These are phyloP conservation scores for Pholis gunnellus DNA, from an alignment of 2,113 vertebrate genomes.

Conservation along the genomic window DNA sequence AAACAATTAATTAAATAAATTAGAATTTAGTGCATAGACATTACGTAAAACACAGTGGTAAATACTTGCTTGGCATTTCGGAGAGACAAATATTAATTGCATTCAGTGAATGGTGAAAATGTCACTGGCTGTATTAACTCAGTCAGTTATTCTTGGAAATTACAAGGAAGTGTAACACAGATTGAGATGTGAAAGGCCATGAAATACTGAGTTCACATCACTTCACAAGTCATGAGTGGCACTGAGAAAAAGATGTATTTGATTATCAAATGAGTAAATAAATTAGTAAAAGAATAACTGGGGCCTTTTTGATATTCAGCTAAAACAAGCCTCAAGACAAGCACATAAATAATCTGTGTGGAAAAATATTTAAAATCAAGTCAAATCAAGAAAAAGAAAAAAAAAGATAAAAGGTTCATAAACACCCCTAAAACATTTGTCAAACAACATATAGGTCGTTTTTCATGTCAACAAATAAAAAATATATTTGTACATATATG, in stretches of 20 bases:
- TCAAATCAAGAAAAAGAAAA: background rate
- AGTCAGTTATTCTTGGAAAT: slow-evolving; percentile 61
- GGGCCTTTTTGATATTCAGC: background rate
- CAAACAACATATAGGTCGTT: background rate
- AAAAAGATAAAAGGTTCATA: background rate
- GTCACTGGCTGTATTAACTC: slow-evolving; percentile 75
- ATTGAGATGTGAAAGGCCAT: slow-evolving; percentile 61
- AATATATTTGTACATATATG: no score
- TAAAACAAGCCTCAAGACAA: background rate
- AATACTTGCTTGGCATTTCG: slow-evolving; percentile 63
- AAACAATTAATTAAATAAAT: slow-evolving; percentile 6
- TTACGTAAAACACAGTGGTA: slow-evolving; percentile 37
- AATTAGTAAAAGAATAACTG: background rate
- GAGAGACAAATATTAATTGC: slow-evolving; percentile 51
- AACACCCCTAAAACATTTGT: background rate
- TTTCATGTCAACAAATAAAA: background rate
- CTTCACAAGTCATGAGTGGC: slow-evolving; percentile 30
- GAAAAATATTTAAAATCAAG: background rate
- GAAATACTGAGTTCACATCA: slow-evolving; percentile 26
- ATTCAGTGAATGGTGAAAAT: slow-evolving; percentile 79
- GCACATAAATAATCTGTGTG: background rate
- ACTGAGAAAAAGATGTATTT: slow-evolving; percentile 14
- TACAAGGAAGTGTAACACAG: slow-evolving; percentile 43
- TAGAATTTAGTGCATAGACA: background rate
- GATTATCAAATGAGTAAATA: slow-evolving; percentile 12